Evolutionary conservation across 1,140 invertebrate genomes (phyloP).

Genomic region (Apocrypta bakeri): DNA sequence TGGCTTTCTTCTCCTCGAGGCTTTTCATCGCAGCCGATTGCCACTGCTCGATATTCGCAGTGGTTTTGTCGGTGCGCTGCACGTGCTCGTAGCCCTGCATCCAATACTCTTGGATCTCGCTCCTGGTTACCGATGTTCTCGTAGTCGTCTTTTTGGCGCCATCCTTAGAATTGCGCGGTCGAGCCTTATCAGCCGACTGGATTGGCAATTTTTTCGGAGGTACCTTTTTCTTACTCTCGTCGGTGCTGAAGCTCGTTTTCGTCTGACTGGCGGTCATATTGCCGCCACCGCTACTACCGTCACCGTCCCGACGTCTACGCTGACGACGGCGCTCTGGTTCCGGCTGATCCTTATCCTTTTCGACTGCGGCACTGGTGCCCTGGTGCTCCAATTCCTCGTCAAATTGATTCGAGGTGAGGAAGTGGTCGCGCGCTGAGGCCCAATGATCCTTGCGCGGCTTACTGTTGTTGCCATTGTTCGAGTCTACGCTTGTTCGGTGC

Average conservation of each 20-base stretch:
- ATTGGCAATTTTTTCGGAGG: constrained; percentile 32
- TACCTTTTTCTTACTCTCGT: constrained; percentile 39
- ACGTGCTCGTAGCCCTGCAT: constrained; percentile 52
- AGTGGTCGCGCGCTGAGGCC: constrained; percentile 70
- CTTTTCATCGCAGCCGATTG: constrained; percentile 49
- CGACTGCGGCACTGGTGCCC: constrained; percentile 46
- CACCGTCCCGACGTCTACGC: constrained; percentile 54
- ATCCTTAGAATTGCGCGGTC: constrained; percentile 9
- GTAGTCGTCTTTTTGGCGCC: constrained; percentile 21
- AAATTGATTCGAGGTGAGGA: constrained; percentile 61
- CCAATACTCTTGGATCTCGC: constrained; percentile 53
- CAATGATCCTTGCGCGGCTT: constrained; percentile 70
- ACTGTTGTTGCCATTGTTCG: constrained; percentile 61
- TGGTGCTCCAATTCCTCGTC: constrained; percentile 59
- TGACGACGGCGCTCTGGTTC: constrained; percentile 62
- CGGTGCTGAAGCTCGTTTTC: constrained; percentile 48
- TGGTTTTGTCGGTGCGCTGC: constrained; percentile 49
- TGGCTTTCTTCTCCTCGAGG: constrained; percentile 61
- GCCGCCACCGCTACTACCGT: constrained; percentile 46
- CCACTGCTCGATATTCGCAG: constrained; percentile 51
- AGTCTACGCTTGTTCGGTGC: constrained; percentile 62
- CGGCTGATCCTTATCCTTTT: constrained; percentile 60
- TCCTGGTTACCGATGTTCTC: constrained; percentile 44
- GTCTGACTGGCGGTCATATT: constrained; percentile 44
- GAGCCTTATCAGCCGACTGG: constrained; percentile 16